These are phyloP conservation scores for Puma concolor DNA, from an alignment of 2,113 vertebrate species.

Conservation along the genomic window DNA sequence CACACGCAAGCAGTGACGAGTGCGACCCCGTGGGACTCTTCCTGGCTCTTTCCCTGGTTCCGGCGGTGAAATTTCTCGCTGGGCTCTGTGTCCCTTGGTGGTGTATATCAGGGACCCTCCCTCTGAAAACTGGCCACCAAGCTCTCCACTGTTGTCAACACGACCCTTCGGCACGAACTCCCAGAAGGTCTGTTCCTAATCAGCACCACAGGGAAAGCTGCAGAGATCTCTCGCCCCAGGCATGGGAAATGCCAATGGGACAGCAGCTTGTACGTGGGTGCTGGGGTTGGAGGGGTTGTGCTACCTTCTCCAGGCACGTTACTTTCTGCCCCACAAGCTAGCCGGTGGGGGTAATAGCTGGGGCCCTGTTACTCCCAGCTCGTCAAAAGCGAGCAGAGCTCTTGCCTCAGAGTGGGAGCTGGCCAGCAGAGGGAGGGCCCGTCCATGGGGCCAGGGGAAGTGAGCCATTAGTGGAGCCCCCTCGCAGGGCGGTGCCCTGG, in stretches of 20 bases:
- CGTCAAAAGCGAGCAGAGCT: neutral
- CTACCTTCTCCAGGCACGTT: neutral
- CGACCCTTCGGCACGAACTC: neutral
- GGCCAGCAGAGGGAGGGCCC: neutral
- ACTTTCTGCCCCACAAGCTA: neutral
- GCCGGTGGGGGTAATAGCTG: no score
- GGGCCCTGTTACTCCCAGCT: neutral
- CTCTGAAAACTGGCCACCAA: neutral
- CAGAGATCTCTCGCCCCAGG: neutral
- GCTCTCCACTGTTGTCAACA: neutral
- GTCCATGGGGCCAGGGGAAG: neutral
- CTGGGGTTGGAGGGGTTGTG: no score
- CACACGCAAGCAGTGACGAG: neutral
- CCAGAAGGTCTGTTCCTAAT: neutral
- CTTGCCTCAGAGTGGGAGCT: neutral
- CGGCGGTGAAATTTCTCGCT: neutral
- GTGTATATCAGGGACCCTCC: neutral
- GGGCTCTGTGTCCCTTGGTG: neutral
- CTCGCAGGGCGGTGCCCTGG: neutral
- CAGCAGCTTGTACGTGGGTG: no score
- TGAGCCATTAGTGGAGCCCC: accelerated
- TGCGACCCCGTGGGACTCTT: neutral
- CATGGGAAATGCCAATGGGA: neutral
- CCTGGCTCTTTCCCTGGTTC: neutral
- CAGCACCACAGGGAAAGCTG: neutral